Conservation (phyloP, 2,113 vertebrate species). For the Anguilla japonica region DNA sequence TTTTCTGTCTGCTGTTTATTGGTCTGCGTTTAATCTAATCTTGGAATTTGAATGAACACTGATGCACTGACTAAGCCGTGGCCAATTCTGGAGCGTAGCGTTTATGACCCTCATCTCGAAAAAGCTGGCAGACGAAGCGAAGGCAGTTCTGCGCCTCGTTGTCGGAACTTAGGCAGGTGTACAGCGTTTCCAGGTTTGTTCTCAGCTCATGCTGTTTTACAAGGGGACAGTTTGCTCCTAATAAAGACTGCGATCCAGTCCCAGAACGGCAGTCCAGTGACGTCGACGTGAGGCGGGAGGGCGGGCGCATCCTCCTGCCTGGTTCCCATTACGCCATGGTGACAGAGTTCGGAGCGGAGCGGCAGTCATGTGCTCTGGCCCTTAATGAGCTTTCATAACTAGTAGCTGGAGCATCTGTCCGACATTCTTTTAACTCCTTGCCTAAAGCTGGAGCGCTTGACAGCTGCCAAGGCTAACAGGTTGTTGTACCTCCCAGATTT, state of each 20-base stretch:
- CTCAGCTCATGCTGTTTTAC: not conserved
- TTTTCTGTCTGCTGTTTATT: not conserved
- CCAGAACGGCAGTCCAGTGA: not conserved
- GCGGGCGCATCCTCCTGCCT: slow-evolving; percentile 41
- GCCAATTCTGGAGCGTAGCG: not conserved
- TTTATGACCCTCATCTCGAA: not conserved
- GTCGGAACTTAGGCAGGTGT: not conserved
- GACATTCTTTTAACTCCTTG: slow-evolving; percentile 26
- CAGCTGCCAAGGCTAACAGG: slow-evolving; percentile 38
- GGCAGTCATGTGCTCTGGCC: slow-evolving; percentile 35
- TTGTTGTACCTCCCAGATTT: slow-evolving; percentile 38
- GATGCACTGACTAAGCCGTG: not conserved
- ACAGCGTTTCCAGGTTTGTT: not conserved
- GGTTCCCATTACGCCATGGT: slow-evolving; percentile 52
- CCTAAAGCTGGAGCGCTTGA: slow-evolving; percentile 36
- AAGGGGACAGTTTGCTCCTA: not conserved
- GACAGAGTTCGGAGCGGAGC: slow-evolving; percentile 37
- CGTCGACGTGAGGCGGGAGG: slow-evolving; percentile 26
- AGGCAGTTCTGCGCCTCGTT: not conserved
- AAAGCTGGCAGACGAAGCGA: not conserved
- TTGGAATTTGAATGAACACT: not conserved
- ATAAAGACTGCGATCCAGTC: not conserved
- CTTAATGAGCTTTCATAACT: slow-evolving; percentile 51
- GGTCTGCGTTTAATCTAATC: too few species aligned
- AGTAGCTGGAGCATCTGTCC: slow-evolving; percentile 49